Conservation (phyloP, 2,797 vertebrate species). For the Gouania willdenowi region DNA sequence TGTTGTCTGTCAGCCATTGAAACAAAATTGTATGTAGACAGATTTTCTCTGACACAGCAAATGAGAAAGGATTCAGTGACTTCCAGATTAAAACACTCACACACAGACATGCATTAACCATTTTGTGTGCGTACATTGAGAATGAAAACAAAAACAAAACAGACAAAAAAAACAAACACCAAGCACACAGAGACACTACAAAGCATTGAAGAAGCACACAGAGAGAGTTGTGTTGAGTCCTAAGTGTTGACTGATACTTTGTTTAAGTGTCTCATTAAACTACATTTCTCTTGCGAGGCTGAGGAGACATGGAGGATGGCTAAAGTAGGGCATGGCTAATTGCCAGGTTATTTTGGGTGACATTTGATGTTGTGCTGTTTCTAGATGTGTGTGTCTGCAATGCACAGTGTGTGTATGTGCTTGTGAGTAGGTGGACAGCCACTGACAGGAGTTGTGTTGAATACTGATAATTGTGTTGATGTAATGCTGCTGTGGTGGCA, state of each 20-base stretch:
- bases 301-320: constrained; percentile 29
- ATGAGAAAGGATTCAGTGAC: neutral
- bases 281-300: constrained; percentile 47
- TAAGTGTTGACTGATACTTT: constrained; percentile 34
- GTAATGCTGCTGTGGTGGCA: constrained; percentile 29
- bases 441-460: constrained; percentile 56
- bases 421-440: constrained; percentile 44
- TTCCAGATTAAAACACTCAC: neutral
- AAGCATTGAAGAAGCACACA: constrained; percentile 2
- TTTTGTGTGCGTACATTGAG: neutral
- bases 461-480: constrained; percentile 53
- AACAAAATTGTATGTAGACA: too few species aligned
- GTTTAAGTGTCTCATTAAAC: constrained; percentile 56
- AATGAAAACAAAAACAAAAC: neutral
- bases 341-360: constrained; percentile 66
- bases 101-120: neutral
- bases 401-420: neutral
- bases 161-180: too few species aligned
- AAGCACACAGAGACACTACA: constrained; percentile 1
- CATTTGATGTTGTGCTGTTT: constrained; percentile 34
- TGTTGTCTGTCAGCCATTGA: too few species aligned
- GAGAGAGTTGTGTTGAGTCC: too few species aligned
- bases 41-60: neutral
- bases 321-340: constrained; percentile 57
- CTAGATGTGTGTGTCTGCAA: neutral